These are phyloP conservation scores for Patella depressa DNA, from an alignment of 2,888 invertebrate genomes.

Conservation along the genomic window DNA sequence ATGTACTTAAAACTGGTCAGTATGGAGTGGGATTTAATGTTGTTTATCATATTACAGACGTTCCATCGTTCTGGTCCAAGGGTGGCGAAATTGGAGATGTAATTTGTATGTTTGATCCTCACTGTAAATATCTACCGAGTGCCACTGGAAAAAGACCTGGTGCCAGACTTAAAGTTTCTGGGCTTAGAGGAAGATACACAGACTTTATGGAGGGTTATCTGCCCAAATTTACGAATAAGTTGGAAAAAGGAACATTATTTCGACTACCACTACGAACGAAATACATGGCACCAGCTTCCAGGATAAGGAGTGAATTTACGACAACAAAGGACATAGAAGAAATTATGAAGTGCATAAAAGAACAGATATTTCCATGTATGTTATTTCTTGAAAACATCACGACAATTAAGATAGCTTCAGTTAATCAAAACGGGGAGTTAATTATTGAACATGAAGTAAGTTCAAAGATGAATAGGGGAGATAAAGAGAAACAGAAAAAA, in stretches of 20 bases:
- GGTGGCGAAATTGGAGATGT: slow-evolving; percentile 48
- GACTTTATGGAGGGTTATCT: slow-evolving; percentile 27
- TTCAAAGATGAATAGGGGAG: slow-evolving; percentile 19
- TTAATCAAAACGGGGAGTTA: slow-evolving; percentile 30
- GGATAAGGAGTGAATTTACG: slow-evolving; percentile 29
- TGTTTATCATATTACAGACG: slow-evolving; percentile 60
- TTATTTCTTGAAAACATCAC: slow-evolving; percentile 62
- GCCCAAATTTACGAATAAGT: background rate
- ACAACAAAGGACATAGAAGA: slow-evolving; percentile 8
- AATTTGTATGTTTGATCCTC: slow-evolving; percentile 64
- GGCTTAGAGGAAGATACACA: background rate
- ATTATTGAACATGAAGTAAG: slow-evolving; percentile 32
- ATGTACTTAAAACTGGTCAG: slow-evolving; percentile 52
- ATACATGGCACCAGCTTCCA: slow-evolving; percentile 48
- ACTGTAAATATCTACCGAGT: slow-evolving; percentile 53
- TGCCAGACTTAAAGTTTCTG: slow-evolving; percentile 19
- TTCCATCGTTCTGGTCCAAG: slow-evolving; percentile 51
- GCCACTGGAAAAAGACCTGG: slow-evolving; percentile 37
- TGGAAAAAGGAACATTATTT: slow-evolving; percentile 47
- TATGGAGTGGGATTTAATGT: slow-evolving; percentile 62
- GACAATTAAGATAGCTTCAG: slow-evolving; percentile 43
- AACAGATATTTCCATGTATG: slow-evolving; percentile 43
- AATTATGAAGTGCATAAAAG: slow-evolving; percentile 11
- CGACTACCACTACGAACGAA: slow-evolving; percentile 50
- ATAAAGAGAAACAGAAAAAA: slow-evolving; percentile 11